Percentiles rank a stretch among this genome's conserved stretches.
phyloP scores from a whole-genome alignment of 2,888 invertebrate species.

The Perizoma flavofasciatum region DNA sequence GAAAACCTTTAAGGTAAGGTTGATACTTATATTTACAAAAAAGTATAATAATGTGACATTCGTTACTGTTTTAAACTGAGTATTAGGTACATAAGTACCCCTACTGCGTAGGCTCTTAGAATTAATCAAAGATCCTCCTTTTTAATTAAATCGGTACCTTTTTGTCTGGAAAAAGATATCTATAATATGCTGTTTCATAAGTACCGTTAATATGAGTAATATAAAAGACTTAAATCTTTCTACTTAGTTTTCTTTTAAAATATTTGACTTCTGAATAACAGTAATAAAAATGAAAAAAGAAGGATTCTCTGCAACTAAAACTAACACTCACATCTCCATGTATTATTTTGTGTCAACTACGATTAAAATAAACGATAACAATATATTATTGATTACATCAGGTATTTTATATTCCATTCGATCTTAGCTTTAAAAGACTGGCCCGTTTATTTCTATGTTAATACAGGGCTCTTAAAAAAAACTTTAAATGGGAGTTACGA shows the following conservation, averaged over 20 bases:
- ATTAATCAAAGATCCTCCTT: constrained; percentile 26
- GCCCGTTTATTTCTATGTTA: constrained; percentile 29
- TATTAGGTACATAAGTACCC: constrained; percentile 61
- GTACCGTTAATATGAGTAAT: too few species aligned
- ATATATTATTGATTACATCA: constrained; percentile 33
- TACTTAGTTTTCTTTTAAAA: too few species aligned
- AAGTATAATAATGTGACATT: constrained; percentile 41
- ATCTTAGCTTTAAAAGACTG: constrained; percentile 32
- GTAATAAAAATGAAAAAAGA: constrained; percentile 1
- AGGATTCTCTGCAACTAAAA: constrained; percentile 24
- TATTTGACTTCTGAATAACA: too few species aligned
- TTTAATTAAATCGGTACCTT: too few species aligned
- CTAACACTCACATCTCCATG: constrained; percentile 16
- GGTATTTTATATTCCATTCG: constrained; percentile 28
- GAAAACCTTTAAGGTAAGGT: constrained; percentile 39
- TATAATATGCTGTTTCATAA: too few species aligned
- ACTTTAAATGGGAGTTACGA: constrained; percentile 11
- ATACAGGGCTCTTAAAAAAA: constrained; percentile 22
- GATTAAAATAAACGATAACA: constrained; percentile 21
- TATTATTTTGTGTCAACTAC: constrained; percentile 27
- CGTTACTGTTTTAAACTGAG: constrained; percentile 47
- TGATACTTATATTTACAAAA: constrained; percentile 64
- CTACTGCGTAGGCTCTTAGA: constrained; percentile 48
- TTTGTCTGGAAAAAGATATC: too few species aligned
- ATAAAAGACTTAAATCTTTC: too few species aligned